Evolutionary conservation across 2,888 invertebrate genomes (phyloP).

Genomic region (Nomada goodeniana): DNA sequence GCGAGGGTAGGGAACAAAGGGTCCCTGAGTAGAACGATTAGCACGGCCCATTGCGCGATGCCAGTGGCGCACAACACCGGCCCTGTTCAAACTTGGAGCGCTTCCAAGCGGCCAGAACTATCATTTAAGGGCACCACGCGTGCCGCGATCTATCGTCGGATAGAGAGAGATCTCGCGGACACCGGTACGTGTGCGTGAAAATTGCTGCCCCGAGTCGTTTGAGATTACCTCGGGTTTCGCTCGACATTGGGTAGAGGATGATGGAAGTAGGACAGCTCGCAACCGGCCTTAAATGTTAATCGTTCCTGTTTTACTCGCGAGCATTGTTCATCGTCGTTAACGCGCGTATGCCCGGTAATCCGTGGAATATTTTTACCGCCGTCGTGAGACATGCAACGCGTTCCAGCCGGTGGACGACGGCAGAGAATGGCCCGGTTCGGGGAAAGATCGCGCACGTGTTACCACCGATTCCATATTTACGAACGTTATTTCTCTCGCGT

Average conservation of each 20-base stretch:
- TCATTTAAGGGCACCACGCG: constrained; percentile 46
- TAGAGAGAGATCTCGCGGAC: neutral
- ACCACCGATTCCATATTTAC: neutral
- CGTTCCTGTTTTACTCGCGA: too few relatives aligned
- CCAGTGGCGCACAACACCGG: constrained; percentile 78
- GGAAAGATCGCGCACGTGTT: neutral
- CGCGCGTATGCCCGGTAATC: too few relatives aligned
- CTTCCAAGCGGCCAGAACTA: constrained; percentile 77
- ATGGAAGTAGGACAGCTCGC: too few relatives aligned
- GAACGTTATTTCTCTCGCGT: neutral
- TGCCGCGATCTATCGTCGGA: neutral
- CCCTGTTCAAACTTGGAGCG: constrained; percentile 81
- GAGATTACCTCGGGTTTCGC: too few relatives aligned
- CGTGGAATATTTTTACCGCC: neutral
- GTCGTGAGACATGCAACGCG: neutral
- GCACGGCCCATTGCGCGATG: constrained; percentile 81
- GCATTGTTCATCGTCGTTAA: too few relatives aligned
- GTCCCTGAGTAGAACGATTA: constrained; percentile 80
- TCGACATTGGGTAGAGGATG: too few relatives aligned
- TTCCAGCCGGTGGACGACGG: neutral
- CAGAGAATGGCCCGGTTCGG: neutral
- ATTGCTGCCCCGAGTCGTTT: too few relatives aligned
- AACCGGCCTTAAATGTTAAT: too few relatives aligned
- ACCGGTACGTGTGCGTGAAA: neutral
- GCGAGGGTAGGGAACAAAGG: constrained; percentile 69